A percentile compares a stretch with the other conserved stretches of the same genome.
Evolutionary conservation across 2,797 vertebrate species (phyloP).

Genomic region (Sebastes trivittatus): DNA sequence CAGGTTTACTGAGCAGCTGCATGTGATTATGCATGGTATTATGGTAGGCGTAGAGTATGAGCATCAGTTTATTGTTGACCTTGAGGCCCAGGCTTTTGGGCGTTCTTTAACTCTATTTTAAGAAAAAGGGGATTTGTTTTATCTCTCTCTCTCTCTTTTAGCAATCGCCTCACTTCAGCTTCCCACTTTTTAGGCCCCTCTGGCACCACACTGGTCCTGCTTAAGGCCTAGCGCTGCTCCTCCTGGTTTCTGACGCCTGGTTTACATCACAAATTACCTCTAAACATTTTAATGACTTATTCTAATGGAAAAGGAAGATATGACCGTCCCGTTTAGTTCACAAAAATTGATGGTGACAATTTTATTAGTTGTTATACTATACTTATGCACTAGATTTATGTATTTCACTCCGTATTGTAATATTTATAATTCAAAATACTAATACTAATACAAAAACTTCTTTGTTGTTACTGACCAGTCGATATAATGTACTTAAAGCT

Average conservation of each 20-base stretch:
- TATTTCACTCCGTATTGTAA: neutral
- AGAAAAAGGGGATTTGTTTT: constrained; percentile 58
- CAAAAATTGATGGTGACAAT: neutral
- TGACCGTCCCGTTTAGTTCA: neutral
- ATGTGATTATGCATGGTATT: constrained; percentile 50
- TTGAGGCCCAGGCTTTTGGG: constrained; percentile 42
- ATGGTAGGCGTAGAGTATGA: constrained; percentile 21
- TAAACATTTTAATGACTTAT: neutral
- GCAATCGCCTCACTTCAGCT: neutral
- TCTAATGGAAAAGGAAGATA: neutral
- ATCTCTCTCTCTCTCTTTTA: constrained; percentile 28
- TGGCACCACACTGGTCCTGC: neutral
- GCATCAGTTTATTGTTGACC: constrained; percentile 55
- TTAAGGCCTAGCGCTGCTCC: neutral
- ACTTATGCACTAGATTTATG: neutral
- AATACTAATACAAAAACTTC: neutral
- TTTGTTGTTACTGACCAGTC: neutral
- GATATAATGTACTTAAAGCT: neutral
- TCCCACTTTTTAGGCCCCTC: neutral
- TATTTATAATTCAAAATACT: neutral
- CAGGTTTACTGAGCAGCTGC: constrained; percentile 66
- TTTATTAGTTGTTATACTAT: neutral
- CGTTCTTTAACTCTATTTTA: constrained; percentile 69
- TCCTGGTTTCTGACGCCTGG: neutral
- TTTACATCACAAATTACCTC: neutral